phyloP scores from a whole-genome alignment of 2,113 vertebrate genomes.

The Rhynchopsitta pachyrhyncha region DNA sequence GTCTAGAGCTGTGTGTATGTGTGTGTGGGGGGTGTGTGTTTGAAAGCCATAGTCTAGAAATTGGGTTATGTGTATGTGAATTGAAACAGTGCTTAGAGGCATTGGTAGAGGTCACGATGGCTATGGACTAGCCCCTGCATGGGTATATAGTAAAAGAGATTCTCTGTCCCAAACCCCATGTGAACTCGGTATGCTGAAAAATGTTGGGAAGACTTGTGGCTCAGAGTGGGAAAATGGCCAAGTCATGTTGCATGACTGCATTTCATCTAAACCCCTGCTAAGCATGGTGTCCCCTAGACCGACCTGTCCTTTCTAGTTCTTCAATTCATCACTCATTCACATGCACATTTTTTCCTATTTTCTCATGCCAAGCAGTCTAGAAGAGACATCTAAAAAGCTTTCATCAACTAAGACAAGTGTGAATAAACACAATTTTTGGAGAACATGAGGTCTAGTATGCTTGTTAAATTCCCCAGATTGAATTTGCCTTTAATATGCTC shows the following conservation, averaged over 20 bases:
- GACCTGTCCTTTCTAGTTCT: neutral
- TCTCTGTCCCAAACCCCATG: neutral
- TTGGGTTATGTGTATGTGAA: neutral
- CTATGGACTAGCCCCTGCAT: neutral
- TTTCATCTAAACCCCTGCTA: neutral
- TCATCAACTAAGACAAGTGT: neutral
- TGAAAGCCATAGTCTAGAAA: neutral
- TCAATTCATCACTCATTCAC: neutral
- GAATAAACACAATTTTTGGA: neutral
- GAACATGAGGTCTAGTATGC: neutral
- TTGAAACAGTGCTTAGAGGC: neutral
- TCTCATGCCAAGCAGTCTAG: neutral
- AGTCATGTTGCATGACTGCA: neutral
- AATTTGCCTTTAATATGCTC: constrained; percentile 17
- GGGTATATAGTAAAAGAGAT: neutral
- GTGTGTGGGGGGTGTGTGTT: neutral
- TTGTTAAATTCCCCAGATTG: neutral
- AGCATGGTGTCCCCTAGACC: neutral
- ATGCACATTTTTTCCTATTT: neutral
- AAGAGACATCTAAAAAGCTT: constrained; percentile 2
- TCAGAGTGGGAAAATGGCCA: neutral
- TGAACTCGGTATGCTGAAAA: neutral
- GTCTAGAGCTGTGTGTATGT: neutral
- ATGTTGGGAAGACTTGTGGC: neutral
- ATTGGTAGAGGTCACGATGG: accelerated